These are phyloP conservation scores for Nemurella pictetii DNA, from an alignment of 2,888 invertebrate genomes.

Conservation along the genomic window DNA sequence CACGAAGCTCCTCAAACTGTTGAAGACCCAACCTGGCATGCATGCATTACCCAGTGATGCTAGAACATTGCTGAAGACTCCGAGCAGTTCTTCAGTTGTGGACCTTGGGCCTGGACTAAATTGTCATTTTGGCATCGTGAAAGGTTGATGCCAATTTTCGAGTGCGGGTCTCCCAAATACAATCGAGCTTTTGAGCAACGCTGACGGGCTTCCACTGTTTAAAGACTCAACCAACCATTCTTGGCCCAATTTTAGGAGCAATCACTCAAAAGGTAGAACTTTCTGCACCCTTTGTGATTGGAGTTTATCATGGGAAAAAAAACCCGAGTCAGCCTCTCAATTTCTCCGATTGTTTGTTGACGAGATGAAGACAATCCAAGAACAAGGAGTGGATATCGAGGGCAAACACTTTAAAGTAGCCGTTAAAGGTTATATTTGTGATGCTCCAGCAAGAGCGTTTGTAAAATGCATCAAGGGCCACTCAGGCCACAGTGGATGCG, in stretches of 20 bases:
- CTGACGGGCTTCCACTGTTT: constrained; percentile 41
- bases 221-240: constrained; percentile 37
- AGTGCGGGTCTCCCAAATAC: background rate
- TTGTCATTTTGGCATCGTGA: constrained; percentile 3
- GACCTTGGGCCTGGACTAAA: background rate
- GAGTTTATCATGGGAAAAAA: constrained; percentile 36
- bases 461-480: constrained; percentile 34
- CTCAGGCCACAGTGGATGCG: constrained; percentile 36
- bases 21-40: background rate
- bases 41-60: background rate
- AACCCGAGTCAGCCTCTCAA: constrained; percentile 34
- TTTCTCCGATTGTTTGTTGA: constrained; percentile 36
- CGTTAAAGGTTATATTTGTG: constrained; percentile 35
- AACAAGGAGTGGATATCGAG: constrained; percentile 14
- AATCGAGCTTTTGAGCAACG: background rate
- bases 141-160: background rate
- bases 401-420: background rate
- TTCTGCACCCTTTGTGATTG: constrained; percentile 26
- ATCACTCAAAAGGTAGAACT: constrained; percentile 3
- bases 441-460: constrained; percentile 41
- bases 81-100: background rate
- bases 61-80: constrained; percentile 9
- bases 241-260: constrained; percentile 41
- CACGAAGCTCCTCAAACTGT: background rate
- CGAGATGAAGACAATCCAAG: constrained; percentile 30